phyloP scores from a whole-genome alignment of 2,888 invertebrate genomes.

The Rhodophaea formosa region DNA sequence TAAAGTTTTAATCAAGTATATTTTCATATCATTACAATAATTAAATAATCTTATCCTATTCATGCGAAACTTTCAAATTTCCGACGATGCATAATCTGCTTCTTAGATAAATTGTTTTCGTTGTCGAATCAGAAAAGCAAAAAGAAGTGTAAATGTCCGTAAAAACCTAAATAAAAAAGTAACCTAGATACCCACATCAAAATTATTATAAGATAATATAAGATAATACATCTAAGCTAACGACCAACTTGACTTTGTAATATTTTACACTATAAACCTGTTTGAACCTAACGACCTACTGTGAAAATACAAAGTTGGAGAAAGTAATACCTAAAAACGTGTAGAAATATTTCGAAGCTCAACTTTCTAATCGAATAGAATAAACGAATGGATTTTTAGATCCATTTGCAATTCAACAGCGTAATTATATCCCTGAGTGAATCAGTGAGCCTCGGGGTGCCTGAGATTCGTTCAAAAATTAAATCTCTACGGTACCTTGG shows the following conservation, averaged over 20 bases:
- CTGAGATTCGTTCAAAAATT: constrained; percentile 27
- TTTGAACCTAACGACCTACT: too few species aligned
- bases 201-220: too few species aligned
- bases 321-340: not conserved
- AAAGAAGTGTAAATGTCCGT: not conserved
- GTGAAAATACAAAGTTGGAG: not conserved
- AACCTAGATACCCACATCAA: too few species aligned
- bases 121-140: not conserved
- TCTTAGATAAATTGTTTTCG: not conserved
- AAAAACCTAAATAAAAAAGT: too few species aligned
- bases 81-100: constrained; percentile 1
- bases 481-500: constrained; percentile 25
- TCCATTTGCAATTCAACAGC: constrained; percentile 40
- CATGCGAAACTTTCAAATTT: constrained; percentile 6
- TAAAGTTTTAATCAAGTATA: too few species aligned
- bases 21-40: too few species aligned
- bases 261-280: too few species aligned
- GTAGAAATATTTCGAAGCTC: not conserved
- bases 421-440: constrained; percentile 39
- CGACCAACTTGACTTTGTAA: too few species aligned
- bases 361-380: not conserved
- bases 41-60: not conserved
- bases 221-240: too few species aligned
- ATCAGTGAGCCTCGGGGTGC: constrained; percentile 28
- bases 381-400: not conserved